These are phyloP conservation scores for Mixornis gularis DNA, from an alignment of 2,113 vertebrate species.

Conservation along the genomic window DNA sequence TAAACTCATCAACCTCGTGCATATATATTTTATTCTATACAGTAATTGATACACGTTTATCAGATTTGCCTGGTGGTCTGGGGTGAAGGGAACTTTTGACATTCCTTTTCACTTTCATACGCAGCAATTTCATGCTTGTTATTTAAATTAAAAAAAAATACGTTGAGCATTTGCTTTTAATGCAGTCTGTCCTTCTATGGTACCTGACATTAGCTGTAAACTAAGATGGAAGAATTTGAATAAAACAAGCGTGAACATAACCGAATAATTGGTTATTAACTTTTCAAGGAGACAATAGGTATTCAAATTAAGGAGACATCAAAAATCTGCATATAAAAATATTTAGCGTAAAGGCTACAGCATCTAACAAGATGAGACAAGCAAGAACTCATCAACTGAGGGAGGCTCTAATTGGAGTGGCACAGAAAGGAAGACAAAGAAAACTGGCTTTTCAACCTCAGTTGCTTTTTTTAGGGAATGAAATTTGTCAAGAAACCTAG, in stretches of 20 bases:
- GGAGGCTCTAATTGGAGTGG: constrained; percentile 29
- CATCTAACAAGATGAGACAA: constrained; percentile 42
- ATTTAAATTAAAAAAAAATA: background rate
- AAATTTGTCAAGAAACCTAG: constrained; percentile 1
- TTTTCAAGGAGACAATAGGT: background rate
- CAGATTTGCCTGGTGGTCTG: background rate
- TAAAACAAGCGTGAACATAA: background rate
- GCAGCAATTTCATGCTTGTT: background rate
- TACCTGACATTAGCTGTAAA: background rate
- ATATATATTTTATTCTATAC: background rate
- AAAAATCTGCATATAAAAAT: constrained; percentile 30
- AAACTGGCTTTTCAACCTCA: constrained; percentile 7
- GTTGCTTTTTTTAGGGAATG: background rate
- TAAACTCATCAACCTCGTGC: background rate
- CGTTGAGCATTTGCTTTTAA: background rate
- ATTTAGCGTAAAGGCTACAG: background rate
- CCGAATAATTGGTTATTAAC: background rate
- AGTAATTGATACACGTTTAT: background rate
- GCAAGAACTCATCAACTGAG: constrained; percentile 21
- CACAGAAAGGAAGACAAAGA: constrained; percentile 26
- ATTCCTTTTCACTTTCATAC: background rate
- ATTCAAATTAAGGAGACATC: constrained; percentile 18
- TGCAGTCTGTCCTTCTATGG: background rate
- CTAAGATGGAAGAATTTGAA: background rate
- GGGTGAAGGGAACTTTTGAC: background rate